Base-by-base conservation (phyloP, 2,888 invertebrate species). In the Oeneis ivallda region DNA sequence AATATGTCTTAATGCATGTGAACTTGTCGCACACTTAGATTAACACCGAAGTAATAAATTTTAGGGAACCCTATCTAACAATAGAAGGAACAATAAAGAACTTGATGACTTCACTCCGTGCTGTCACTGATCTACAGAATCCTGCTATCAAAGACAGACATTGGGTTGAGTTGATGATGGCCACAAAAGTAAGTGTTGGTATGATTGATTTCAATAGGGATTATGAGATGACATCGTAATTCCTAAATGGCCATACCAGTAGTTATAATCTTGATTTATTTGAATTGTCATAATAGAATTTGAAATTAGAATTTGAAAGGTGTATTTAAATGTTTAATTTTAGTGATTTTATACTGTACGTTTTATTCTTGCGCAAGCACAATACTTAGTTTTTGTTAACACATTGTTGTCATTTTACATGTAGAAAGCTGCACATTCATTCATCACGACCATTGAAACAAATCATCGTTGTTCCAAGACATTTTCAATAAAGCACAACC, bases 61-160 rank as follows among this genome's bases (percentile, higher is more conserved):
- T 52, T 61, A 92, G 96, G 96, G 95, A 97, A 67, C 95, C 97
- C 3, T 98, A 96, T 81, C 78, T 92, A n/a, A 93, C 94, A 32
- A 93, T 96, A 70, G 98, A 98, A 84, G 94, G 93, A 6, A 94
- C 94, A 5, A 95, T 98, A 34, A 97, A 96, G 89, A 98, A 98
- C 85, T 95, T 98, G 93, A 94, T 98, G 93, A 98, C 98, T 0
- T 98, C 98, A 0, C 86, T 98, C 71, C 93, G 97, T 82, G 98
- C 98, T 0, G 96, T 99, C 1, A 96, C 97, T 4, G 98, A 98
- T 80, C 90, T 98, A 9, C 98, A 98, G 85, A 98, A 98, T 87
- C 97, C 98, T 0, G 96, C 98, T 0, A 98, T 99, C 73, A 94
- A 97, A 70, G 97, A 98, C 69, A 93, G 98, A 56, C 98, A 99